Evolutionary conservation across 2,888 invertebrate genomes (phyloP), one percentile per base, ranked within the genome.

Genomic region (Napeogenes sylphis): DNA sequence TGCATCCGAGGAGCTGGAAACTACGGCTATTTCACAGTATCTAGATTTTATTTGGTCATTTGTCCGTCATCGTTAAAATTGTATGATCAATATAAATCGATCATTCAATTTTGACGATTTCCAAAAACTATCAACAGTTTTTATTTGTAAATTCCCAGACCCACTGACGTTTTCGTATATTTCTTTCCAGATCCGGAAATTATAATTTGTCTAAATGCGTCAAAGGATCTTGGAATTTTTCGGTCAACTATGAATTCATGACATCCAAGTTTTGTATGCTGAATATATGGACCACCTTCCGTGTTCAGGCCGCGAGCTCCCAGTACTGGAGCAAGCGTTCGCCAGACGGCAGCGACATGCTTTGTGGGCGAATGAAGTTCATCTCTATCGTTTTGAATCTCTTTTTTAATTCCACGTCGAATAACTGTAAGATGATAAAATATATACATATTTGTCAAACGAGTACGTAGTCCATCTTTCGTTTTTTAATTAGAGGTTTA

Each of bases 321-420:
- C 95, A 95, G 87, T 94, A 95, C 75, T 94, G 92, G 71, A 92
- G 80, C 66, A 95, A 80, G 70, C 93, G 91, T 69, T 95, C 95
- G 35, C 92, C 93, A 68, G 92, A 91, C 0, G 92, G 89, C 71
- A 94, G 75, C 32, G 90, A 84, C 83, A 93, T 88, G 66, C 92
- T 92, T 62, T 91, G 91, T 1, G 96, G 95, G 66, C 94, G 92
- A 71, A 95, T 94, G 81, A 95, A 95, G 63, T 94, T 95, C 76
- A 96, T 82, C 71, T 95, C 94, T 68, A 95, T 95, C 35, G 94
- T 92, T 78, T 94, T 95, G 71, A 94, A 93, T 68, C 94, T 93
- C 76, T 94, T 94, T 74, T 94, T 94, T 30, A 95, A 88, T 83
- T 97, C 97, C 56, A 93, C 93, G 73, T 95, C 94, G 75, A 96